Base-by-base conservation (phyloP, 2,113 vertebrate species). In the Pithys albifrons region DNA sequence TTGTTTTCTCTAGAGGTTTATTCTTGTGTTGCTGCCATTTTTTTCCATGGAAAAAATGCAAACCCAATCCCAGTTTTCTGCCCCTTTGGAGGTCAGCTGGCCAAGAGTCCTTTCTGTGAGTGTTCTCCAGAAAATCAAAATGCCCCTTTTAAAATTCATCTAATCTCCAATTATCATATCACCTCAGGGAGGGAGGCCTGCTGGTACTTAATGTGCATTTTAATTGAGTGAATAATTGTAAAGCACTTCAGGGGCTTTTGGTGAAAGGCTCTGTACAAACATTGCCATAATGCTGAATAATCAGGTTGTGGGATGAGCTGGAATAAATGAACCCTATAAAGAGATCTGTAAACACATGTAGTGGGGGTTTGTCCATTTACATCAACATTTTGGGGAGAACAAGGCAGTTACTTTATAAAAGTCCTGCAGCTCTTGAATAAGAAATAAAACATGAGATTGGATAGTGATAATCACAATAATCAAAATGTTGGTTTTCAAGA, bases 141-240 rank as follows among this genome's bases (percentile, higher is more conserved):
- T 18, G 76, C 72, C 80, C 84, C 66, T 91, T 95, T 95, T 75
- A 81, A 95, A 95, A 91, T 96, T 93, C 87, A 92, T 95, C 52
- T 91, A 71, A 92, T 93, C 73, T 95, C 76, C 76, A 95, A 78
- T 95, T 97, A 95, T 92, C 91, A 52, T 91, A 81, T 84, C 74
- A 91, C 91, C 84, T 95, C 73, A 25, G 95, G 95, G 95, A 95
- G 66, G 52, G 86, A 86, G 85, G 69, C 67, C 64, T 90, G 85
- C 88, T 96, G 96, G 57, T 90, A 37, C 72, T 94, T 93, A 96
- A 92, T 75, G 88, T 95, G 92, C 93, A 91, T 97, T 96, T 97
- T 94, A 96, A 93, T 97, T 86, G 85, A 88, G 92, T 93, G 93
- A 93, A 84, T 96, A 96, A 85, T 93, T 96, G 90, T 91, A 57